Percentiles rank a stretch among this genome's conserved stretches.
Evolutionary conservation across 2,888 invertebrate genomes (phyloP).

Genomic region (Periphyllus acericola): DNA sequence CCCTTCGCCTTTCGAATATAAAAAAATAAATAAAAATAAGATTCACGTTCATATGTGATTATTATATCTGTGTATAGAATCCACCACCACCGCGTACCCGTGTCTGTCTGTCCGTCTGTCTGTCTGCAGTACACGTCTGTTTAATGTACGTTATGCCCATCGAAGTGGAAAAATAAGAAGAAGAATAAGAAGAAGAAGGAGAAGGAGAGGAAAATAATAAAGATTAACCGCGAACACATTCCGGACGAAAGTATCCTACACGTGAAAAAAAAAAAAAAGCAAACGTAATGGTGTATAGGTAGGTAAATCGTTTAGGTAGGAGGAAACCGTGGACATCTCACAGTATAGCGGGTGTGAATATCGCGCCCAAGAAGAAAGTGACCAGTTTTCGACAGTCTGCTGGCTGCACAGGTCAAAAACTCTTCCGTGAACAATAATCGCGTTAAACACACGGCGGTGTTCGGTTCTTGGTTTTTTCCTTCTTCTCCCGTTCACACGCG

Average conservation of each 20-base stretch:
- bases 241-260: conserved; percentile 57
- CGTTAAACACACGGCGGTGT: conserved; percentile 8
- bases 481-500: background rate
- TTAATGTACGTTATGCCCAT: background rate
- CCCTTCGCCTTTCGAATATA: conserved; percentile 49
- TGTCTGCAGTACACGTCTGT: background rate
- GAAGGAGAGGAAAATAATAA: conserved; percentile 19
- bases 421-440: conserved; percentile 47
- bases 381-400: conserved; percentile 60
- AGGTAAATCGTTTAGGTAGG: conserved; percentile 57
- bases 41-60: conserved; percentile 36
- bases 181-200: conserved; percentile 23
- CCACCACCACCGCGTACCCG: background rate
- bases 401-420: conserved; percentile 58
- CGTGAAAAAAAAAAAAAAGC: conserved; percentile 34
- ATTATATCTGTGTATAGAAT: background rate
- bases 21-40: conserved; percentile 23
- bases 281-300: conserved; percentile 33
- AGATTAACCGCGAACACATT: conserved; percentile 43
- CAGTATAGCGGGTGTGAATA: conserved; percentile 59
- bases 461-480: background rate
- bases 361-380: conserved; percentile 60
- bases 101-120: background rate
- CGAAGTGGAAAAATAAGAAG: background rate
- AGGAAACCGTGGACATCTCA: conserved; percentile 55